Conservation (phyloP, 1,140 invertebrate genomes). For the Lycorma delicatula region DNA sequence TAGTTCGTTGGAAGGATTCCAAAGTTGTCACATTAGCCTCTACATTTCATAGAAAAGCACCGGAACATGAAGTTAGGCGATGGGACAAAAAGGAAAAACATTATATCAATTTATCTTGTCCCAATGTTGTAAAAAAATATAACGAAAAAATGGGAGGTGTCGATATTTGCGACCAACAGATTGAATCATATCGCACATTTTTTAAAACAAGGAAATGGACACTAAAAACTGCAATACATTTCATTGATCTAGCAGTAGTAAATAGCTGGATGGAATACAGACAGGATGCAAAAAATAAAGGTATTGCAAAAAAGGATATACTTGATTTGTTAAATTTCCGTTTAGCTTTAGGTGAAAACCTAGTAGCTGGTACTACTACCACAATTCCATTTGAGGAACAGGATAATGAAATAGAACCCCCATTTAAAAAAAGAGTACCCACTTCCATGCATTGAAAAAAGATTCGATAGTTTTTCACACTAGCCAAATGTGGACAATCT, state of each 20-base stretch:
- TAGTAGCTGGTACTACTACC: neutral
- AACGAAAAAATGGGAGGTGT: conserved; percentile 35
- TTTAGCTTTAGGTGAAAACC: neutral
- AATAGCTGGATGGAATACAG: conserved; percentile 30
- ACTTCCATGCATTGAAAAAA: neutral
- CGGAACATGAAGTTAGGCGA: conserved; percentile 19
- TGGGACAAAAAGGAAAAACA: conserved; percentile 32
- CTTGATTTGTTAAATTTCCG: conserved; percentile 5
- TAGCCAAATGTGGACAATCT: conserved; percentile 1
- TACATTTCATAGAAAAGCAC: conserved; percentile 15
- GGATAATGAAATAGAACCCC: too few relatives aligned
- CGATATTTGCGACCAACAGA: conserved; percentile 30
- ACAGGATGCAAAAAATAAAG: neutral
- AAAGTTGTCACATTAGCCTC: conserved; percentile 12
- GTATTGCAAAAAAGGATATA: conserved; percentile 8
- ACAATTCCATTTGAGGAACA: too few relatives aligned
- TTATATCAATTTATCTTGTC: conserved; percentile 25
- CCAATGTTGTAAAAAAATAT: conserved; percentile 29
- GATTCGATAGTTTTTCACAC: neutral
- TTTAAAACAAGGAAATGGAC: conserved; percentile 32
- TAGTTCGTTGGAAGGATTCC: conserved; percentile 14
- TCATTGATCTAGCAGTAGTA: conserved; percentile 28
- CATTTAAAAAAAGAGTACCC: neutral
- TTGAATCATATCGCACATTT: conserved; percentile 29
- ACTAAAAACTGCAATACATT: conserved; percentile 30